These are phyloP conservation scores for Scortum barcoo DNA, from an alignment of 2,113 vertebrate genomes.

Conservation along the genomic window DNA sequence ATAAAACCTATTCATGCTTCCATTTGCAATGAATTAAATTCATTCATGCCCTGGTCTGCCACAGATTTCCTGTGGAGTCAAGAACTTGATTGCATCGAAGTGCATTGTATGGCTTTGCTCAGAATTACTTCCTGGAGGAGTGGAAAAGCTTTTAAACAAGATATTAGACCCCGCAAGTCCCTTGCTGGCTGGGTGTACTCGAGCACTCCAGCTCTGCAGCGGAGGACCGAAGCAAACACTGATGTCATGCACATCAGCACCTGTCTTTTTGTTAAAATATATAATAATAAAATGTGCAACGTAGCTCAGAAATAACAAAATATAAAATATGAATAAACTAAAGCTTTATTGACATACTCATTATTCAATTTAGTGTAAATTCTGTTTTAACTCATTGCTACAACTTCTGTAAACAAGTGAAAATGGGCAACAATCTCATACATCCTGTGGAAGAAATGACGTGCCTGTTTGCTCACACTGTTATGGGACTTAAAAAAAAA, in stretches of 20 bases:
- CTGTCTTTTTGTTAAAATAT: not conserved
- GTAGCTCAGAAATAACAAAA: not conserved
- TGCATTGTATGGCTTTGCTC: conserved; percentile 2
- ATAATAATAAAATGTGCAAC: not conserved
- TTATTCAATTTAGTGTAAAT: too few relatives aligned
- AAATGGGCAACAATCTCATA: not conserved
- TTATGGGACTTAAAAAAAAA: not conserved
- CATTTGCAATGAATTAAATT: conserved; percentile 4
- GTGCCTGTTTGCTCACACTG: conserved; percentile 4
- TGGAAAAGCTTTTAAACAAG: conserved; percentile 35
- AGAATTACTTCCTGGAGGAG: conserved; percentile 7
- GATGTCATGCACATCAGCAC: conserved; percentile 10
- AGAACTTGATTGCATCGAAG: conserved; percentile 20
- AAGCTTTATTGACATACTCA: not conserved
- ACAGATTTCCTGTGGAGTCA: conserved; percentile 27
- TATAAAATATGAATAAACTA: too few relatives aligned
- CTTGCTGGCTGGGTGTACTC: not conserved
- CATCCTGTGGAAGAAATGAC: not conserved
- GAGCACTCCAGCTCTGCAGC: not conserved
- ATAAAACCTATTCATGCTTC: conserved; percentile 17
- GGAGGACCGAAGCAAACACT: not conserved
- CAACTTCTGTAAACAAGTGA: conserved; percentile 9
- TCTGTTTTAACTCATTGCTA: not conserved
- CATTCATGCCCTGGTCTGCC: not conserved
- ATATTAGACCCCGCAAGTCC: conserved; percentile 17